These are phyloP conservation scores for Scalopus aquaticus DNA, from an alignment of 2,113 vertebrate species.

Conservation along the genomic window DNA sequence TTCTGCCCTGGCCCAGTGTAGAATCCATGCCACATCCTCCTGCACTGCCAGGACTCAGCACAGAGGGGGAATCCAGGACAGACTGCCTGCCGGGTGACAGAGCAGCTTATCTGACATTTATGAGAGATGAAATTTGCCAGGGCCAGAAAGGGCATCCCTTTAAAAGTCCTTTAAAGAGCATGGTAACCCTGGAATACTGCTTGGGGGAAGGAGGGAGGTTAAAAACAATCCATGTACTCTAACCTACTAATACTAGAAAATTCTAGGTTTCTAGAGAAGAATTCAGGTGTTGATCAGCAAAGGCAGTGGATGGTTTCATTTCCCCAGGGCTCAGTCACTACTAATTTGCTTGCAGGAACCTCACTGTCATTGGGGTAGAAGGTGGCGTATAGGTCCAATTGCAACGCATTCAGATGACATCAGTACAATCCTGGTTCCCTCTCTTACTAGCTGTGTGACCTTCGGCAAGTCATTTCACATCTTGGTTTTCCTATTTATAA, in stretches of 20 bases:
- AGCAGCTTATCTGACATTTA: neutral
- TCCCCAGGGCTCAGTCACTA: neutral
- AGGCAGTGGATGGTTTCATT: neutral
- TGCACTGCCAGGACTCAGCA: neutral
- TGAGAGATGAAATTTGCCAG: neutral
- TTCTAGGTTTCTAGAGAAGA: neutral
- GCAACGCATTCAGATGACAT: neutral
- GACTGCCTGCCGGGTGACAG: neutral
- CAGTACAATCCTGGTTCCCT: neutral
- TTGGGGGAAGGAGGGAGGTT: accelerated
- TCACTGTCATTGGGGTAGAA: neutral
- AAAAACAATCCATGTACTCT: neutral
- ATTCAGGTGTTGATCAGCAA: neutral
- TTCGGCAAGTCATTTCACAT: neutral
- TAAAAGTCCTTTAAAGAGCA: slow-evolving; percentile 1
- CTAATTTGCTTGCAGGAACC: neutral
- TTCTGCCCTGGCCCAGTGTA: neutral
- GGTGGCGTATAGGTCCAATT: neutral
- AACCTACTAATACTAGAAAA: neutral
- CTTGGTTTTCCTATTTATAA: neutral
- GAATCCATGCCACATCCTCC: neutral
- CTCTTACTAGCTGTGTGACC: neutral
- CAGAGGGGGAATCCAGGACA: neutral
- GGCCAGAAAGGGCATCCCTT: neutral
- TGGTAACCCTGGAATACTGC: neutral